Conservation (phyloP, 2,888 invertebrate genomes). For the Eledone cirrhosa region DNA sequence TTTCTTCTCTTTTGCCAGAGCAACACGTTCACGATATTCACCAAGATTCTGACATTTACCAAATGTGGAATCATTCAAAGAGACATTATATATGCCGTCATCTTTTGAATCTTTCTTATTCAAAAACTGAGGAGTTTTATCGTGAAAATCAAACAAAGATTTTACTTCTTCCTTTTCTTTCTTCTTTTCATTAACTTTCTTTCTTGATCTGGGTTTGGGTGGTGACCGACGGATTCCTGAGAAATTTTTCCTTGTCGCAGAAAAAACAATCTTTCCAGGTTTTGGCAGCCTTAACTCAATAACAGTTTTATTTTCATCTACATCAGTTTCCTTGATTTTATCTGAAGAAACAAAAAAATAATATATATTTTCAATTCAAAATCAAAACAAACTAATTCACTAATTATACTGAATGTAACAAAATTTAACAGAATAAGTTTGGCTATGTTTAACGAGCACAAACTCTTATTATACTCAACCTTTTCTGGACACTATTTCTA, state of each 20-base stretch:
- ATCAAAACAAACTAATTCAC: no score
- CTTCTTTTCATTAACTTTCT: slow-evolving; percentile 39
- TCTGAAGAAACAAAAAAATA: no score
- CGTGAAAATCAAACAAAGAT: slow-evolving; percentile 50
- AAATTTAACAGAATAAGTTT: no score
- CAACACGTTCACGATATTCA: slow-evolving; percentile 32
- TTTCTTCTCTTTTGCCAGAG: not conserved
- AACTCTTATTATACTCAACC: no score
- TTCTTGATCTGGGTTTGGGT: slow-evolving; percentile 45
- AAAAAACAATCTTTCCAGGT: slow-evolving; percentile 53
- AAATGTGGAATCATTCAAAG: slow-evolving; percentile 46
- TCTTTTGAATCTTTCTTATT: slow-evolving; percentile 32
- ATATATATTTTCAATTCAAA: no score
- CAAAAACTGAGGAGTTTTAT: slow-evolving; percentile 41
- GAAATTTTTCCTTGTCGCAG: slow-evolving; percentile 48
- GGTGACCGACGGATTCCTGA: slow-evolving; percentile 51
- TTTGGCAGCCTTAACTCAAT: slow-evolving; percentile 44
- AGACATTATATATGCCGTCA: slow-evolving; percentile 43
- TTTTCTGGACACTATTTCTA: no score
- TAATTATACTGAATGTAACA: no score
- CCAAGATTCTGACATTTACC: slow-evolving; percentile 31
- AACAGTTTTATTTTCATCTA: slow-evolving; percentile 34
- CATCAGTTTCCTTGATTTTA: no score
- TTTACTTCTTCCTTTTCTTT: slow-evolving; percentile 36
- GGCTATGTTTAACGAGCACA: no score